A percentile compares a stretch with the other conserved stretches of the same genome.
Conservation (phyloP, 2,113 vertebrate genomes). For the Xiphorhynchus elegans region DNA sequence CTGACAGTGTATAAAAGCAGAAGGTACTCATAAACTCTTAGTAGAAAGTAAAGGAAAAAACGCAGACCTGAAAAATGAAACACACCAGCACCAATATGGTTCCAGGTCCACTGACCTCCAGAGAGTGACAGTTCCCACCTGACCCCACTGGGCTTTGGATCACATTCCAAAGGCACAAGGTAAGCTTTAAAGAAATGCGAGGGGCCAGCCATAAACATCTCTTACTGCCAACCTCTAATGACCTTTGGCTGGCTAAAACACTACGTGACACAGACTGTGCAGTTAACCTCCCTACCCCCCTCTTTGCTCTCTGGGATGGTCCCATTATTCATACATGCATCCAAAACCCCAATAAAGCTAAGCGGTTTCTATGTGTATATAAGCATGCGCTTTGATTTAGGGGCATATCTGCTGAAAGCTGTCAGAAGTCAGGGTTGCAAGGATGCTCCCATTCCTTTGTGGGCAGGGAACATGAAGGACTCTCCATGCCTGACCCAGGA, state of each 20-base stretch:
- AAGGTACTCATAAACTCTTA: not conserved
- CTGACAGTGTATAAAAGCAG: not conserved
- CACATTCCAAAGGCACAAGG: not conserved
- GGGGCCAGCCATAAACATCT: not conserved
- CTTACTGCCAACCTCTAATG: not conserved
- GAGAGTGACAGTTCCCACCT: not conserved
- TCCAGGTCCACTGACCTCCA: fast-evolving
- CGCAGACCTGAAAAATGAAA: constrained; percentile 6
- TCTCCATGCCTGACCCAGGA: fast-evolving
- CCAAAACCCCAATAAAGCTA: not conserved
- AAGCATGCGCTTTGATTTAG: not conserved
- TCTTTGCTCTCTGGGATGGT: not conserved
- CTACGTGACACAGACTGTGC: not conserved
- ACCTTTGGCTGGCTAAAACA: constrained; percentile 1
- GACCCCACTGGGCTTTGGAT: not conserved
- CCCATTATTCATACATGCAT: not conserved
- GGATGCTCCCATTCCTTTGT: not conserved
- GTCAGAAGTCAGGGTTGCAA: not conserved
- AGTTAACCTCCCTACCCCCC: not conserved
- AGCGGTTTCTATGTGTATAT: not conserved
- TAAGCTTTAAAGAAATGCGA: not conserved
- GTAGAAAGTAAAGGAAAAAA: not conserved
- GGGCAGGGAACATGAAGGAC: not conserved
- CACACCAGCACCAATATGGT: not conserved
- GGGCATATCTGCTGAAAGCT: not conserved